Conservation (phyloP, 2,888 invertebrate species). For the Eupithecia exiguata region DNA sequence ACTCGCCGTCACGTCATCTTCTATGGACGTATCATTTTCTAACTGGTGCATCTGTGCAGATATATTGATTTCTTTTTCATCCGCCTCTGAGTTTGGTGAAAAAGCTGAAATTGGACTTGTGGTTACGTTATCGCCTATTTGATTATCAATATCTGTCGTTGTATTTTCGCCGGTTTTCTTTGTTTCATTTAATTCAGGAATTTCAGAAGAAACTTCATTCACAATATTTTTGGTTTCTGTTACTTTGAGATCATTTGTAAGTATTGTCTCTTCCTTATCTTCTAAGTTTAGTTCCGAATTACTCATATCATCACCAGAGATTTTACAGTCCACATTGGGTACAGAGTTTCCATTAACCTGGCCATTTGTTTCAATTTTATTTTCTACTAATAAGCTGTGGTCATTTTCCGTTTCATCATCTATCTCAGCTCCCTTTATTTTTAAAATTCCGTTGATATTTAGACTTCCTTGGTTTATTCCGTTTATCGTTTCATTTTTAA, state of each 20-base stretch:
- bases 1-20: not conserved
- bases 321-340: not conserved
- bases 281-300: not conserved
- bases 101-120: constrained; percentile 9
- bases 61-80: constrained; percentile 34
- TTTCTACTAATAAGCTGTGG: not conserved
- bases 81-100: constrained; percentile 25
- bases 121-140: not conserved
- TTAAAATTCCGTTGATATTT: constrained; percentile 30
- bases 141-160: constrained; percentile 5
- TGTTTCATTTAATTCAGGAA: not conserved
- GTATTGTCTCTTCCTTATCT: constrained; percentile 1
- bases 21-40: constrained; percentile 20
- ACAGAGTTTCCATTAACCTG: constrained; percentile 3
- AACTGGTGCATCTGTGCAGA: constrained; percentile 29
- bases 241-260: not conserved
- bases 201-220: not conserved
- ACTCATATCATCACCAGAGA: not conserved
- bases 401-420: constrained; percentile 2
- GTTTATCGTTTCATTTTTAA: constrained; percentile 43
- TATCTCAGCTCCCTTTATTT: constrained; percentile 30
- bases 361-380: constrained; percentile 10
- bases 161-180: not conserved
- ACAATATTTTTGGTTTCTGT: not conserved
- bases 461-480: constrained; percentile 34